These are phyloP conservation scores for Phalacrocorax brasilianus DNA, from an alignment of 2,113 vertebrate genomes.

Conservation along the genomic window DNA sequence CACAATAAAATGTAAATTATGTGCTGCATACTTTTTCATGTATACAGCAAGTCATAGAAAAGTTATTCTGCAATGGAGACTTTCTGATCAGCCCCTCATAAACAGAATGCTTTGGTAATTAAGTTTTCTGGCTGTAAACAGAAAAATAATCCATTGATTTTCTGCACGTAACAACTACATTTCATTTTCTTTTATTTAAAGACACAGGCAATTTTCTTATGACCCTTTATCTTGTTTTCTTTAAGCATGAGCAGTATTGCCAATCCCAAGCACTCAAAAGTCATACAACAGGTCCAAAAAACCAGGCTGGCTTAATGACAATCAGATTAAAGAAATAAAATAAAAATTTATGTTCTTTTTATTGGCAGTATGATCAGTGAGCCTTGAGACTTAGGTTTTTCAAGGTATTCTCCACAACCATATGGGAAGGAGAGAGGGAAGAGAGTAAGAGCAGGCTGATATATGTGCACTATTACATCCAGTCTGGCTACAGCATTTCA, in stretches of 20 bases:
- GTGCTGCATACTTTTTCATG: not conserved
- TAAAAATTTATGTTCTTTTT: constrained; percentile 53
- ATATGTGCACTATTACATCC: not conserved
- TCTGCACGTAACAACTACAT: not conserved
- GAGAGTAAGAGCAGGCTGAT: not conserved
- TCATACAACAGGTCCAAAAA: not conserved
- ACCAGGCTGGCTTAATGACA: constrained; percentile 27
- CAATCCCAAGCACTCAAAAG: constrained; percentile 34
- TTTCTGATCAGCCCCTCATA: not conserved
- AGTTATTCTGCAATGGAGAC: not conserved
- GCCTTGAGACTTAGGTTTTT: not conserved
- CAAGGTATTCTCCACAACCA: constrained; percentile 24
- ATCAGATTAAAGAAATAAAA: constrained; percentile 64
- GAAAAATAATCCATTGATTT: not conserved
- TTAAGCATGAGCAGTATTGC: not conserved
- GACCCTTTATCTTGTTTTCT: not conserved
- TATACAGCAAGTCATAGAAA: not conserved
- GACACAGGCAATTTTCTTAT: not conserved
- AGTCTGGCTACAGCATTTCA: not conserved
- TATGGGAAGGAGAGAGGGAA: not conserved
- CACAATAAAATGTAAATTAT: constrained; percentile 36
- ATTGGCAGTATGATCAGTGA: constrained; percentile 12
- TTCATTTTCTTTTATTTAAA: constrained; percentile 14
- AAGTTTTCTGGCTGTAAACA: not conserved
- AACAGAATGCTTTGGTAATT: not conserved